Evolutionary conservation across 2,113 vertebrate species (phyloP), one percentile per base, ranked within the genome.

Genomic region (Saccopteryx leptura): DNA sequence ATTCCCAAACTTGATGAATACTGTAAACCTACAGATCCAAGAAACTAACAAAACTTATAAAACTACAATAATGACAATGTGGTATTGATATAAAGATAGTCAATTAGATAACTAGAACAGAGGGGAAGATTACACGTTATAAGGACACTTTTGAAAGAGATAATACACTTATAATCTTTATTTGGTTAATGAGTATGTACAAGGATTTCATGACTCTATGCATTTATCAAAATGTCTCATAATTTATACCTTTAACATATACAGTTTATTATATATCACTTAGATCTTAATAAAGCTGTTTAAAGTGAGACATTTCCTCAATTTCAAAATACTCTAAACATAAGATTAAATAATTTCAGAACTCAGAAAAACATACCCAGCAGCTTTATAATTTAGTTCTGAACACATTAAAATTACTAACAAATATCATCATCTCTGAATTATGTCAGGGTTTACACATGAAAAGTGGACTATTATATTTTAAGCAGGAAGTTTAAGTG

Each of bases 331-430:
- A 68, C 0, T 72, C 85, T 52, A 31, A 13, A 19, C 76, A 46
- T 60, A 79, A 83, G 19, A 28, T 4, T 23, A 52, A 58, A 86
- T 76, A 15, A 46, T 71, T 88, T 87, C 39, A 90, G 48, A 78
- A 83, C 82, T 87, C 66, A 83, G 11, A 50, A 76, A 61, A 88
- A 39, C 21, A 61, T 21, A 69, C 18, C 24, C 18, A 56, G 60
- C 7, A 48, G 39, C 58, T 88, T 93, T 80, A 74, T 56, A 72
- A 93, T 31, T 79, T 87, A 88, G 15, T 18, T 85, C 18, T 63
- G 7, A 79, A 7, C 9, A 83, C 50, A 8, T 24, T 83, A 78
- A 48, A 85, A 24, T 56, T 56, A 28, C 10, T 82, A 31, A 39
- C 89, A 85, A 79, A 26, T 94, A 26, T 61, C 56, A 90, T 60